Base-by-base conservation (phyloP, 2,113 vertebrate species). In the Calypte anna region DNA sequence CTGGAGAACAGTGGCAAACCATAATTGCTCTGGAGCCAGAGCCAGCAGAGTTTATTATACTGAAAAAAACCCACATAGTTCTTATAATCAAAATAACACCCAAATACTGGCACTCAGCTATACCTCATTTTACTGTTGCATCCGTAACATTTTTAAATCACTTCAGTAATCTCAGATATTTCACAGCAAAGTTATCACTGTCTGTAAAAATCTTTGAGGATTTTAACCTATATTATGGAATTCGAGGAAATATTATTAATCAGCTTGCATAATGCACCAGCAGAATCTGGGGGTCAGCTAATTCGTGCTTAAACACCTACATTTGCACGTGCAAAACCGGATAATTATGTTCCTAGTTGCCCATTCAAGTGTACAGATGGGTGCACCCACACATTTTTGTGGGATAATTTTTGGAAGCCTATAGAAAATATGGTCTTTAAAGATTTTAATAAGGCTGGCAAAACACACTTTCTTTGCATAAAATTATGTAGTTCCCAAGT, bases 391-490 rank as follows among this genome's bases (percentile, higher is more conserved):
- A 96, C 88, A 92, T 93, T 96, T 91, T 95, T 84, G 88, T 94
- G 95, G 94, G 87, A 93, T 92, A 94, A 95, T 96, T 96, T 97
- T 96, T 96, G 88, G 92, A 96, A 97, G 96, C 62, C 79, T 73
- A 88, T 86, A 94, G 93, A 97, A 97, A 97, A 97, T 95, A 93
- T 84, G 89, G 84, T 72, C 90, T 82, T 91, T 86, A 93, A 96
- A 91, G 84, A 94, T 95, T 96, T 96, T 96, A 96, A 96, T 95
- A 97, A 96, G 96, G 93, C 93, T 97, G 96, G 94, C 94, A 96
- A 90, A 97, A 93, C 73, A 95, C 63, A 90, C 63, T 96, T 96
- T 87, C 91, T 93, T 83, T 94, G 88, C 96, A 96, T 96, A 82
- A 93, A 94, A 96, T 95, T 90, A 89, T 90, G 82, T 96, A 81